These are phyloP conservation scores for Alethe castanea DNA, from an alignment of 2,113 vertebrate genomes.

Conservation along the genomic window DNA sequence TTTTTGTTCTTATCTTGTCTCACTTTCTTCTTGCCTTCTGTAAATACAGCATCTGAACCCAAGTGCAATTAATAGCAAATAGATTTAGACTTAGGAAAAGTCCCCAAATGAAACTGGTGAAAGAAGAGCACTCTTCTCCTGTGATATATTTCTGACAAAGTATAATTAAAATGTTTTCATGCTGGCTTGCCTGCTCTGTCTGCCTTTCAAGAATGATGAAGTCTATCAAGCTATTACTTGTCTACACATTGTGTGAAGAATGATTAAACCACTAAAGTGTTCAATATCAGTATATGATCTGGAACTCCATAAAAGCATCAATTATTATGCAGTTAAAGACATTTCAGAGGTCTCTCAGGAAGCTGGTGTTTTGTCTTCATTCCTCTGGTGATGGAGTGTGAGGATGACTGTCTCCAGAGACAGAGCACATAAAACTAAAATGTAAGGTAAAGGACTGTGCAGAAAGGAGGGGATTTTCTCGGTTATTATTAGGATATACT, in stretches of 20 bases:
- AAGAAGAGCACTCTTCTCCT: neutral
- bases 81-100: neutral
- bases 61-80: neutral
- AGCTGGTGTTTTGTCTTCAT: neutral
- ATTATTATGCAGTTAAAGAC: neutral
- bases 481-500: neutral
- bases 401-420: neutral
- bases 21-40: neutral
- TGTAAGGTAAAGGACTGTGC: neutral
- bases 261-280: slow-evolving; percentile 11
- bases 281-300: slow-evolving; percentile 33
- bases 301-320: slow-evolving; percentile 34
- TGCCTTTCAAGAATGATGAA: neutral
- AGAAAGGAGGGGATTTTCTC: neutral
- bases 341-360: neutral
- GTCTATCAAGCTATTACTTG: neutral
- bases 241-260: slow-evolving; percentile 19
- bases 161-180: slow-evolving; percentile 60
- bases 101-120: neutral
- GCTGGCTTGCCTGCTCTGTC: neutral
- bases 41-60: neutral
- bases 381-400: neutral
- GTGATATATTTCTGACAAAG: neutral
- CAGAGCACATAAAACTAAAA: neutral
- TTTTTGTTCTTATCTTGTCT: neutral